Evolutionary conservation across 1,140 invertebrate genomes (phyloP), one percentile per base, ranked within the genome.

Genomic region (Macrocentrus cingulum): DNA sequence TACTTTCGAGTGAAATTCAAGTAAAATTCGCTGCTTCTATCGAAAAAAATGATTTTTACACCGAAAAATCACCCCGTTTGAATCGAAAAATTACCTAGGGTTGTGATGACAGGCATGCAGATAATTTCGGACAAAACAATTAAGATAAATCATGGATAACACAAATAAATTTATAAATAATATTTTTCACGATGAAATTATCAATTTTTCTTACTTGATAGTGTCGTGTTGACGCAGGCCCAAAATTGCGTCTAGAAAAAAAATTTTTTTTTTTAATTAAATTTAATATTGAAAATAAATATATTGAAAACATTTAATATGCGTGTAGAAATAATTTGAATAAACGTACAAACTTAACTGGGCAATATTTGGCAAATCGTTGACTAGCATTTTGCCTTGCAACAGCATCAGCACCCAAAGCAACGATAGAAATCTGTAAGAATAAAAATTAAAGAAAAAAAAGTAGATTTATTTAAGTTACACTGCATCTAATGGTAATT

Each of bases 351-450:
- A 75, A 51, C 34, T 71, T 69, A 3, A 46, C 22, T 11, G 75
- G 67, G 57, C 76, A 78, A 48, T 75, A 71, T 44, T 78, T 66
- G 3, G 63, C 53, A 11, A 78, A 61, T 16, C 63, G 56, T 39
- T 44, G 60, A 8, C 69, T 67, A 11, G 68, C 66, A 20, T 75
- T 71, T 54, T 75, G 68, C 39, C 75, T 61, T 2, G 66, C 69
- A 23, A 60, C 61, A 1, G 63, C 37, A n/a, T 78, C 70, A 3
- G 74, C 70, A 4, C 68, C 70, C 49, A 75, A 37, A 2, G 58
- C 57, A 8, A 76, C 70, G 54, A 78, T 36, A 2, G 72, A 65
- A 20, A 75, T 64, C 75, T 39, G 65, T 64, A 44, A 58, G 62
- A 65, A 62, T 57, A 53, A 5, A 20, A 56, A 53, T 16, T 19